phyloP scores from a whole-genome alignment of 2,797 vertebrate genomes.

The Sebastes goodei region DNA sequence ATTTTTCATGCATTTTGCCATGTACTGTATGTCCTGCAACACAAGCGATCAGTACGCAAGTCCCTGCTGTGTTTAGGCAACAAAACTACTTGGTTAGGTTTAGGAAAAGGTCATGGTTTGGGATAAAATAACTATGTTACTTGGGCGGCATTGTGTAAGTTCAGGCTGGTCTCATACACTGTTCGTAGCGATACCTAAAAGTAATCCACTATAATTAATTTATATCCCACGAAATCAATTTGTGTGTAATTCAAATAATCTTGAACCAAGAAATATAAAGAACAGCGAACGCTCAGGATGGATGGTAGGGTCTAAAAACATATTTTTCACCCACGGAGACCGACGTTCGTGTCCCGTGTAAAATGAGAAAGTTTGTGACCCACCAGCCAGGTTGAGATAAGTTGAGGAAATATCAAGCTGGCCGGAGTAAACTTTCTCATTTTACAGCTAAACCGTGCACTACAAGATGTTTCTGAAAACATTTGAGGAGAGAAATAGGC shows the following conservation, averaged over 20 bases:
- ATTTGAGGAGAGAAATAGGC: no score
- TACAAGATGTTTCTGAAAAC: no score
- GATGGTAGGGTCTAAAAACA: no score
- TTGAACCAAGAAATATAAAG: background rate
- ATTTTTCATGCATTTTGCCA: background rate
- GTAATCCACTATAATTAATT: fast-evolving
- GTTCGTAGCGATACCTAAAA: background rate
- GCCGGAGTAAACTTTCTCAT: no score
- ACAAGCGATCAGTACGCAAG: background rate
- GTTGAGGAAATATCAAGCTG: fast-evolving
- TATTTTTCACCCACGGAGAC: background rate
- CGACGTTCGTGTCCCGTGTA: fast-evolving
- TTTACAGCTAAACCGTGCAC: no score
- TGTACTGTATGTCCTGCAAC: background rate
- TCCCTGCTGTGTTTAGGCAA: background rate
- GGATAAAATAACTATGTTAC: background rate
- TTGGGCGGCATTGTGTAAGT: background rate
- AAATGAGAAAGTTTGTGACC: no score
- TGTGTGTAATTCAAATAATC: fast-evolving
- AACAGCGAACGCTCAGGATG: background rate
- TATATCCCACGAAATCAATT: background rate
- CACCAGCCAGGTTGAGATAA: no score
- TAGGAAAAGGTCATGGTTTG: background rate
- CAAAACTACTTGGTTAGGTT: background rate
- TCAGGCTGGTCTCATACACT: background rate